Conservation (phyloP, 2,113 vertebrate genomes). For the Poecilia latipinna region DNA sequence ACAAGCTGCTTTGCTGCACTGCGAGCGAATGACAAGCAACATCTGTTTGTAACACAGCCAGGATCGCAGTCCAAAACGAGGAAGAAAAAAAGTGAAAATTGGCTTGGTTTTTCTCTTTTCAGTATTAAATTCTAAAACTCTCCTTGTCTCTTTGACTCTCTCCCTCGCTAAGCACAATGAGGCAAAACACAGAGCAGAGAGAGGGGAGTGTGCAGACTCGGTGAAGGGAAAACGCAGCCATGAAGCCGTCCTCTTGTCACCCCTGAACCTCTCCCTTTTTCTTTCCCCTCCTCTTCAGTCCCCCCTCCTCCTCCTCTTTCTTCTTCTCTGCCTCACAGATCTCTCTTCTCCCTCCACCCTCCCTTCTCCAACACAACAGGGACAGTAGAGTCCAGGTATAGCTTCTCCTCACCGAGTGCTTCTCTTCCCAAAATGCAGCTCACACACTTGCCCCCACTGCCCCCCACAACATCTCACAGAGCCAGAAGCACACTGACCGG, state of each 20-base stretch:
- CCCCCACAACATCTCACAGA: conserved; percentile 70
- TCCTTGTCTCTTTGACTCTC: conserved; percentile 65
- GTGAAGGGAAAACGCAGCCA: conserved; percentile 76
- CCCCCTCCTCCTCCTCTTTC: neutral
- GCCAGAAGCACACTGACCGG: conserved; percentile 63
- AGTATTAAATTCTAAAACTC: conserved; percentile 62
- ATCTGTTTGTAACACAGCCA: conserved; percentile 89
- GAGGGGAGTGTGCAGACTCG: conserved; percentile 72
- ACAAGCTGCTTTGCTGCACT: conserved; percentile 83
- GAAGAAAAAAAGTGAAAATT: conserved; percentile 50
- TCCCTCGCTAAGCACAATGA: conserved; percentile 72
- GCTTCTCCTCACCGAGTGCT: conserved; percentile 63
- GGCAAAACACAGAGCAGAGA: conserved; percentile 68
- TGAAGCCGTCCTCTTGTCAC: conserved; percentile 78
- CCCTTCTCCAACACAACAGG: conserved; percentile 42
- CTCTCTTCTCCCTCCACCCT: conserved; percentile 39
- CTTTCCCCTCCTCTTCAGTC: conserved; percentile 24
- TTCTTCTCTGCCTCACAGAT: conserved; percentile 15
- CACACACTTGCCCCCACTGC: conserved; percentile 51
- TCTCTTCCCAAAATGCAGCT: conserved; percentile 54
- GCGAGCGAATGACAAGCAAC: conserved; percentile 87
- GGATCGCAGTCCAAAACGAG: conserved; percentile 75
- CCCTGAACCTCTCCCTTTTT: conserved; percentile 77
- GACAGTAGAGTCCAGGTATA: conserved; percentile 70
- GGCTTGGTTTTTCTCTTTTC: conserved; percentile 65